Percentiles rank a stretch among this genome's conserved stretches.
phyloP scores from a whole-genome alignment of 2,888 invertebrate species.

The Anorthoa munda region DNA sequence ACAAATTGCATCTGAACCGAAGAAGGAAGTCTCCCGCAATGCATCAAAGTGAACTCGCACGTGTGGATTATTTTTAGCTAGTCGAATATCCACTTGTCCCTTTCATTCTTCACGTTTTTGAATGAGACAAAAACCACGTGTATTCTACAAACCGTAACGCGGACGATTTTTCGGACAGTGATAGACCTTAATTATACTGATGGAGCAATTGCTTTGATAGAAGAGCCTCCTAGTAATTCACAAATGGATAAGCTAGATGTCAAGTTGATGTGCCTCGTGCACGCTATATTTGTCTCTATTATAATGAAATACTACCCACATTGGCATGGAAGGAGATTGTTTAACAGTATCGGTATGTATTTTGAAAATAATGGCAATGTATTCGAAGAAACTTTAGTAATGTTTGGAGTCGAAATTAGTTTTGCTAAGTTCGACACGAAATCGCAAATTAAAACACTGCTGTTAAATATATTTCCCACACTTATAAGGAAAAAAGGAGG shows the following conservation, averaged over 20 bases:
- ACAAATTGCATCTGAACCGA: constrained; percentile 37
- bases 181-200: constrained; percentile 58
- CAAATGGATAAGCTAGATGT: constrained; percentile 40
- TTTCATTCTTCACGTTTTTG: constrained; percentile 26
- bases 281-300: constrained; percentile 49
- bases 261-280: constrained; percentile 40
- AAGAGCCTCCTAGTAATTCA: constrained; percentile 51
- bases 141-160: constrained; percentile 31
- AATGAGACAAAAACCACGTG: constrained; percentile 39
- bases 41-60: constrained; percentile 39
- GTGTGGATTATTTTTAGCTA: constrained; percentile 51
- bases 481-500: constrained; percentile 3
- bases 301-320: constrained; percentile 20
- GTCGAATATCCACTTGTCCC: constrained; percentile 13
- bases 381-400: constrained; percentile 56
- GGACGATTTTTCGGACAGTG: constrained; percentile 18
- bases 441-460: background rate
- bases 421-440: constrained; percentile 1
- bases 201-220: constrained; percentile 63
- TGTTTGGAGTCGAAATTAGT: constrained; percentile 43
- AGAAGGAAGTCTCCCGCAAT: constrained; percentile 50
- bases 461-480: constrained; percentile 6
- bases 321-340: constrained; percentile 8
- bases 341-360: background rate
- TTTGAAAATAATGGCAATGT: constrained; percentile 46